phyloP scores from a whole-genome alignment of 2,888 invertebrate species.

The Ophion obscuratus region DNA sequence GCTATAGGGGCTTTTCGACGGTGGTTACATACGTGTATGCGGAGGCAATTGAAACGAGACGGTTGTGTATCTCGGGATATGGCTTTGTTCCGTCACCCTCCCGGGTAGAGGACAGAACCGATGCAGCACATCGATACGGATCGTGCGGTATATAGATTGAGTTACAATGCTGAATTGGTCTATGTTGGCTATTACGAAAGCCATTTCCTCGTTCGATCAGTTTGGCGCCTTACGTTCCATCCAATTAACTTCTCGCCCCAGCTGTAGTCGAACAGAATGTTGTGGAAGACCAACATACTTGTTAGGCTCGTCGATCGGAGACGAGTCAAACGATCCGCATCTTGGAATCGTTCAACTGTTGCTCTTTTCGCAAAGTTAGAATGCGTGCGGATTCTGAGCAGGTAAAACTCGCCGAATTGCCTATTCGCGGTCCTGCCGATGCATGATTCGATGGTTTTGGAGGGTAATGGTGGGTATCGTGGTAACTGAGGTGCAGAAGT shows the following conservation, averaged over 20 bases:
- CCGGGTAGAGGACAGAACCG: neutral
- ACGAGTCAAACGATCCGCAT: neutral
- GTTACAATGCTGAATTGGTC: conserved; percentile 15
- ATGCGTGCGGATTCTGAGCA: neutral
- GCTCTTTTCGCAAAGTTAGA: neutral
- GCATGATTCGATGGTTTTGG: neutral
- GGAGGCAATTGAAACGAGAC: conserved; percentile 16
- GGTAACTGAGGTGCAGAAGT: neutral
- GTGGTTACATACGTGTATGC: conserved; percentile 3
- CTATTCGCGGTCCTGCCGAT: neutral
- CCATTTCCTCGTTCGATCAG: neutral
- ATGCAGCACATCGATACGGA: conserved; percentile 18
- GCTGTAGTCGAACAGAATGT: neutral
- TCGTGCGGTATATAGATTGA: conserved; percentile 14
- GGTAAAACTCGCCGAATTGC: neutral
- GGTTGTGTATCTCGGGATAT: neutral
- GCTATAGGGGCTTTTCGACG: conserved; percentile 37
- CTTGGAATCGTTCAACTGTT: neutral
- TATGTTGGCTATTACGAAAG: neutral
- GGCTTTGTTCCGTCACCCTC: conserved; percentile 16
- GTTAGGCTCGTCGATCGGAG: neutral
- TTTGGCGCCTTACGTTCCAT: neutral
- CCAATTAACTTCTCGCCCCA: neutral
- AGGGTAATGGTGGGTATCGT: neutral
- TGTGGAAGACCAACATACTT: neutral